phyloP scores from a whole-genome alignment of 2,797 vertebrate genomes.

The Centroberyx gerrardi region DNA sequence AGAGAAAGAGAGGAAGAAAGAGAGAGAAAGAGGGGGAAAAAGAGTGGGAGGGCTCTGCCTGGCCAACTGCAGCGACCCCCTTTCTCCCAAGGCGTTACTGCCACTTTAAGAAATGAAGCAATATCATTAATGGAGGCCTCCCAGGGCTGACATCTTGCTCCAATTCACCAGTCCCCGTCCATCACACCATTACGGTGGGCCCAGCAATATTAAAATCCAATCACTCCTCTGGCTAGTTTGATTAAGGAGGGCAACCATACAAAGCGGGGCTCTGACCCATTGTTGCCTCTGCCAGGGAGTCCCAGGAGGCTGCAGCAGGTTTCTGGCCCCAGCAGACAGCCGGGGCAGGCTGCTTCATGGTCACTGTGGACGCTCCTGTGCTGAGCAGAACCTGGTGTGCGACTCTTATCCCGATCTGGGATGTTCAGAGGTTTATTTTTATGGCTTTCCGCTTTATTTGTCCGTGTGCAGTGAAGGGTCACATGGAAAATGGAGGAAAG shows the following conservation, averaged over 20 bases:
- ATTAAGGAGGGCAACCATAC: conserved; percentile 85
- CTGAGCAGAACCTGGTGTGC: not conserved
- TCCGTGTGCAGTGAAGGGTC: not conserved
- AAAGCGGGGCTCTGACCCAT: conserved; percentile 84
- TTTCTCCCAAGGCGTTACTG: conserved; percentile 78
- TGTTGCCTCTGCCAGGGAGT: conserved; percentile 83
- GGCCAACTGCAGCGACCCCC: conserved; percentile 73
- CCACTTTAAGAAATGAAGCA: conserved; percentile 90
- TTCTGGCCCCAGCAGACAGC: conserved; percentile 69
- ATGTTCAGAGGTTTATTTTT: not conserved
- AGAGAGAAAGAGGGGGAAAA: conserved; percentile 14
- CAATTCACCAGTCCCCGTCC: conserved; percentile 86
- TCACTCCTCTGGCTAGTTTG: conserved; percentile 88
- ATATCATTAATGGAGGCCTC: conserved; percentile 87
- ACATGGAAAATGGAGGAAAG: not conserved
- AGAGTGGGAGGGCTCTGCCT: conserved; percentile 41
- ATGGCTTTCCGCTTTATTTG: conserved; percentile 2
- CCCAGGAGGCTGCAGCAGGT: conserved; percentile 77
- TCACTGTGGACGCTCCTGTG: conserved; percentile 33
- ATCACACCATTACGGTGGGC: conserved; percentile 85
- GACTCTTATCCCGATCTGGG: not conserved
- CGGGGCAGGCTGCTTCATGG: conserved; percentile 59
- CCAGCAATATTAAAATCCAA: conserved; percentile 88
- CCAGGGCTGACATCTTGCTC: conserved; percentile 85
- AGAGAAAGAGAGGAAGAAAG: conserved; percentile 48